These are phyloP conservation scores for Sphaerophoria taeniata DNA, from an alignment of 2,888 invertebrate genomes.

Conservation along the genomic window DNA sequence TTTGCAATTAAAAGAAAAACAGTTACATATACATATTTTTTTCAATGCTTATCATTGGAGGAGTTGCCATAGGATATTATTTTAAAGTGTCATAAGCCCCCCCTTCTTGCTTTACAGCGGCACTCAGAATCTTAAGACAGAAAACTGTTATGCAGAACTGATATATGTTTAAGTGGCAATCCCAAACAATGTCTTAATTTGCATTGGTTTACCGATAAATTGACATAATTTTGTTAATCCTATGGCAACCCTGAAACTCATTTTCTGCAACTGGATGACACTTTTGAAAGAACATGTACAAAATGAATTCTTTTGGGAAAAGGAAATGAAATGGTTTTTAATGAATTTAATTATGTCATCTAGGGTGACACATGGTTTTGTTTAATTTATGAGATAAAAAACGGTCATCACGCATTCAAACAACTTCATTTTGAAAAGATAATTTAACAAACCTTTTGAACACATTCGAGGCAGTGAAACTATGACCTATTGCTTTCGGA, in stretches of 20 bases:
- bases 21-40: not conserved
- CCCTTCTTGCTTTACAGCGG: no score
- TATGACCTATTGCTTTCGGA: no score
- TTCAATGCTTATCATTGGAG: not conserved
- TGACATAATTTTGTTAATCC: not conserved
- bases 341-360: conserved; percentile 70
- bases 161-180: no score
- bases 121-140: no score
- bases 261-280: conserved; percentile 11
- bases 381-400: conserved; percentile 47
- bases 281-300: conserved; percentile 15
- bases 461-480: no score
- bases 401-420: conserved; percentile 9
- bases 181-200: no score
- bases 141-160: no score
- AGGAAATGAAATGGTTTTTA: conserved; percentile 60
- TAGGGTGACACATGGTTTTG: conserved; percentile 61
- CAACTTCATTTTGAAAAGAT: conserved; percentile 28
- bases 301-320: conserved; percentile 48
- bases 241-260: not conserved
- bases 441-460: not conserved
- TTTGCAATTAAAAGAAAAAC: conserved; percentile 18
- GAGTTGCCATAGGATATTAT: not conserved
- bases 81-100: no score
- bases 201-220: not conserved